Evolutionary conservation across 2,888 invertebrate genomes (phyloP), one percentile per base, ranked within the genome.

Genomic region (Cabera pusaria): DNA sequence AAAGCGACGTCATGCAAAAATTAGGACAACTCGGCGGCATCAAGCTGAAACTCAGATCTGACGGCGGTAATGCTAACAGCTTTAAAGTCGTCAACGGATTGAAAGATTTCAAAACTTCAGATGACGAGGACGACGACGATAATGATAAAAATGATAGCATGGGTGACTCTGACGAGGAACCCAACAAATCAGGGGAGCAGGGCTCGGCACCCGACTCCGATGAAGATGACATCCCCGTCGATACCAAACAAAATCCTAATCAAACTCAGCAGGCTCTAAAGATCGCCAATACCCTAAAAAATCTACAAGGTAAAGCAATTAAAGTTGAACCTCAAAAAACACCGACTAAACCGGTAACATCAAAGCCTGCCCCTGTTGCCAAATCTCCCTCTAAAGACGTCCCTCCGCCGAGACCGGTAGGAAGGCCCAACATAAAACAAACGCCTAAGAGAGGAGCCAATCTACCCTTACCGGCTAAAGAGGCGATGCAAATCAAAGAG

Each of bases 61-160:
- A 86, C 43, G 86, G 87, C 0, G 70, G 50, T 45, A 81, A 79
- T 46, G 43, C 71, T 1, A 86, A 81, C 49, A 74, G 73, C 1
- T 87, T 88, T 41, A 83, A 84, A 71, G 87, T 87, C 3, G 60
- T 88, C 1, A 88, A 88, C 52, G 88, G 88, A 2, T 60, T 88
- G 2, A 85, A 74, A 67, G 84, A 84, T 57, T 85, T 86, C 32
- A 80, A 81, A 55, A 65, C 85, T 6, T 84, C 86, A 6, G 87
- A 86, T 43, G 82, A 87, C 33, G 83, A 86, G 39, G 78, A 80
- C 19, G 72, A 69, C 17, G 72, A 58, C 9, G 79, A 80, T 51
- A 79, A 78, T 3, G 74, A 73, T 0, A 59, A 51, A 39, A 67
- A 60, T 44, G 69, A 73, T 22, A 64, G 72, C 1, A 72, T 72